Evolutionary conservation across 2,797 vertebrate species (phyloP), one percentile per base, ranked within the genome.

Genomic region (Tarsius wallacei): DNA sequence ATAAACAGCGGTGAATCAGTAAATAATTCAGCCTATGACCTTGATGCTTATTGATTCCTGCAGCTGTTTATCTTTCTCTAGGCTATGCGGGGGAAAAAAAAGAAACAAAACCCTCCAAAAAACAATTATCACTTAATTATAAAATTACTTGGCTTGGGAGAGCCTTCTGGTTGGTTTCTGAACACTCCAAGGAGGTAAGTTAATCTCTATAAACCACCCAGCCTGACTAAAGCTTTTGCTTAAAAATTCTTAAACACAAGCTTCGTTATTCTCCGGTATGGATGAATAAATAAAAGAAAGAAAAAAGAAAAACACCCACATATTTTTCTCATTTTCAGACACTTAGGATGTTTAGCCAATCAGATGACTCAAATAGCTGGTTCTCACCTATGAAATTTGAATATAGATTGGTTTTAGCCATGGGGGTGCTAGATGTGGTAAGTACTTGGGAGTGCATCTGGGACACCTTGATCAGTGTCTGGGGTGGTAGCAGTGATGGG

Each of bases 41-140:
- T 99, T 99, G 98, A 99, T 98, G 98, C 97, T 98, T 99, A 99
- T 99, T 99, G 99, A 99, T 99, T 99, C 98, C 97, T 98, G 98
- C 90, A 98, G 99, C 98, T 99, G 98, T 99, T 99, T 99, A 99
- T 99, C 98, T 99, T 99, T 98, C 98, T 98, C 97, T 97, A 98
- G 90, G 98, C 98, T 99, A 98, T 97, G 97, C 97, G 98, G 97
- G 95, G 42, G 42, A 42, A 49, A 21, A 47, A 47, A 31, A 53
- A 59, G 26, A 90, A 81, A 55, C n/a, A 59, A 84, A 85, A 31
- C 5, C n/a, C 73, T 90, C 94, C 21, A 68, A 98, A 99, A 98
- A 99, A 99, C 98, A 99, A 99, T 99, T 99, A 99, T 98, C 98
- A 98, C 98, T 99, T 99, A 99, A 99, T 99, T 99, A 99, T 98